Evolutionary conservation across 2,888 invertebrate species (phyloP).

Genomic region (Brenthis daphne): DNA sequence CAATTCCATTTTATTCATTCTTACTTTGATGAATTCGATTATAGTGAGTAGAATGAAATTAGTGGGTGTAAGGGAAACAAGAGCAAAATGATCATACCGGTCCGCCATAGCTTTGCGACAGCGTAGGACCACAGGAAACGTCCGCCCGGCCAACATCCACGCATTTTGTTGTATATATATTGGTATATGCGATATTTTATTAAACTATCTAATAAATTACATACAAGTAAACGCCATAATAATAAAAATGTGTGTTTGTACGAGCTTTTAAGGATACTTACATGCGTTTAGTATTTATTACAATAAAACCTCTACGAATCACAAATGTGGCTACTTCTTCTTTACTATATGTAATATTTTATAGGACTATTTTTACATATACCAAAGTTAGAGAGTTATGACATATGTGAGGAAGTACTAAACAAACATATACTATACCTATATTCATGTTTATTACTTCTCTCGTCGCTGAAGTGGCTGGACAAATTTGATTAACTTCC

Average conservation of each 20-base stretch:
- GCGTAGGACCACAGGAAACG: slow-evolving; percentile 56
- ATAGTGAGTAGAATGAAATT: slow-evolving; percentile 31
- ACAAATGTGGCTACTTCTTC: no score
- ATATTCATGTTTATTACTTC: no score
- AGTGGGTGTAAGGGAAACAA: slow-evolving; percentile 41
- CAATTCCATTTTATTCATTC: neutral
- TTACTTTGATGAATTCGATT: slow-evolving; percentile 12
- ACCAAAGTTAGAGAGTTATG: no score
- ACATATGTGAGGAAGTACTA: no score
- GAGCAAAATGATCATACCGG: slow-evolving; percentile 38
- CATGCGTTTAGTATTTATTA: no score
- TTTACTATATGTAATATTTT: no score
- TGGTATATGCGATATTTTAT: neutral
- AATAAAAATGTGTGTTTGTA: neutral
- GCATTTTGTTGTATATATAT: slow-evolving; percentile 9
- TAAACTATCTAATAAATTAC: neutral
- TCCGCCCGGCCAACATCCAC: slow-evolving; percentile 29
- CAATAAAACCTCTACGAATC: no score
- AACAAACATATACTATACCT: no score
- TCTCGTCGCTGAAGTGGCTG: no score
- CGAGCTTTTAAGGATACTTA: no score
- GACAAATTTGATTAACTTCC: no score
- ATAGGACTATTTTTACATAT: no score
- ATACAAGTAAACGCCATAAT: neutral
- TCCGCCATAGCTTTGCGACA: slow-evolving; percentile 50